Evolutionary conservation across 2,797 vertebrate genomes (phyloP), one percentile per base, ranked within the genome.

Genomic region (Rhyacichthys aspro): DNA sequence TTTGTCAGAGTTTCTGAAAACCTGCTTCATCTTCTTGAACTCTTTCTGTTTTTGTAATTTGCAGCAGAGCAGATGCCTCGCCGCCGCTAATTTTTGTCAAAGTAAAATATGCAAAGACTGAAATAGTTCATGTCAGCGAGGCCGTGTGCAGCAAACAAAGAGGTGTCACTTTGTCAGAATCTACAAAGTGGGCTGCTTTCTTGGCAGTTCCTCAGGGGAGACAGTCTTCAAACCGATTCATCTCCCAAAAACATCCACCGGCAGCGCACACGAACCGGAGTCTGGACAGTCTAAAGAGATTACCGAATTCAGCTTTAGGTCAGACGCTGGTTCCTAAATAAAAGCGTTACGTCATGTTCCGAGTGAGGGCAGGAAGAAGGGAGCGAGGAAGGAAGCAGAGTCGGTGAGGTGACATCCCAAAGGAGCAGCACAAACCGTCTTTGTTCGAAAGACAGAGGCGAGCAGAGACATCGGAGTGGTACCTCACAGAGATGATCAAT

Each of bases 381-480:
- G 9, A 17, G 43, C 10, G 46, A 62, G 50, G 63, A 53, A 16
- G 37, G 49, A 38, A 53, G 49, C 36, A n/a, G 17, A 39, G 34
- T 19, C 58, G 38, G 43, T 17, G 47, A 76, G 64, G 72, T 70
- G 72, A 74, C 62, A 62, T 77, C 62, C 59, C 58, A 55, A 50
- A 43, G 48, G 52, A 73, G 71, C 70, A 59, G 64, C 68, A 80
- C 67, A 66, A 76, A 72, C 37, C 5, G 70, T 33, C 58, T 77
- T 72, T 78, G 67, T 79, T 45, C 39, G 67, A 41, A 56, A 77
- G 62, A 67, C n/a, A 32, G 62, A 70, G 37, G 41, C 66, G 76
- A 78, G 76, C 68, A 60, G 59, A 74, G 55, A 77, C 64, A 72
- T 67, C 79, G 67, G 79, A 65, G 6, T 47, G 69, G 33, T 46